These are phyloP conservation scores for Mesembrinibis cayennensis DNA, from an alignment of 2,113 vertebrate genomes.

Conservation along the genomic window DNA sequence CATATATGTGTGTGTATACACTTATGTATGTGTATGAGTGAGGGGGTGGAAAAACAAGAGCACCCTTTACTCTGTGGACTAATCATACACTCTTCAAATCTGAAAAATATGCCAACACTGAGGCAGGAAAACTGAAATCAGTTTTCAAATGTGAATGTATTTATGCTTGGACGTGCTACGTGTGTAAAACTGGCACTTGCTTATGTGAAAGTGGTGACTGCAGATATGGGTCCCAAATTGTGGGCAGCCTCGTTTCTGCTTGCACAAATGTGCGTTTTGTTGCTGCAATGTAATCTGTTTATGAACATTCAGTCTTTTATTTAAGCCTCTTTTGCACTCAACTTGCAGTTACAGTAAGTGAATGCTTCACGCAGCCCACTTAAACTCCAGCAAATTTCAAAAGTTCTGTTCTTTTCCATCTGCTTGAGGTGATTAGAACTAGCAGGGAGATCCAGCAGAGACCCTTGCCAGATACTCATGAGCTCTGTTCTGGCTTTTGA, in stretches of 20 bases:
- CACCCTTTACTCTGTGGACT: background rate
- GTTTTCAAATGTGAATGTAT: background rate
- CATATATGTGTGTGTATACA: background rate
- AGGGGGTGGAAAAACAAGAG: background rate
- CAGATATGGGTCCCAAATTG: background rate
- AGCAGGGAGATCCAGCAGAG: constrained; percentile 57
- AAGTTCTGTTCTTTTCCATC: constrained; percentile 60
- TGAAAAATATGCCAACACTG: background rate
- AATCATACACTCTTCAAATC: background rate
- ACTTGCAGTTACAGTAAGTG: background rate
- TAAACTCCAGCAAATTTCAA: background rate
- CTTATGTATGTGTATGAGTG: background rate
- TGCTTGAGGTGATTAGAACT: constrained; percentile 42
- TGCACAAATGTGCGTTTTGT: background rate
- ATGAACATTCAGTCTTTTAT: background rate
- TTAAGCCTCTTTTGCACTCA: background rate
- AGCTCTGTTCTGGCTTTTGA: constrained; percentile 56
- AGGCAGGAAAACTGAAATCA: background rate
- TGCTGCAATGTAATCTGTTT: background rate
- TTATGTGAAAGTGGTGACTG: background rate
- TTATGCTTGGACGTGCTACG: background rate
- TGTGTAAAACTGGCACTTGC: background rate
- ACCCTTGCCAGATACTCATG: constrained; percentile 45
- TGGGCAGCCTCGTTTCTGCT: background rate
- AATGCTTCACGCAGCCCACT: background rate